Conservation (phyloP, 2,113 vertebrate genomes). For the Macheiramphus alcinus region DNA sequence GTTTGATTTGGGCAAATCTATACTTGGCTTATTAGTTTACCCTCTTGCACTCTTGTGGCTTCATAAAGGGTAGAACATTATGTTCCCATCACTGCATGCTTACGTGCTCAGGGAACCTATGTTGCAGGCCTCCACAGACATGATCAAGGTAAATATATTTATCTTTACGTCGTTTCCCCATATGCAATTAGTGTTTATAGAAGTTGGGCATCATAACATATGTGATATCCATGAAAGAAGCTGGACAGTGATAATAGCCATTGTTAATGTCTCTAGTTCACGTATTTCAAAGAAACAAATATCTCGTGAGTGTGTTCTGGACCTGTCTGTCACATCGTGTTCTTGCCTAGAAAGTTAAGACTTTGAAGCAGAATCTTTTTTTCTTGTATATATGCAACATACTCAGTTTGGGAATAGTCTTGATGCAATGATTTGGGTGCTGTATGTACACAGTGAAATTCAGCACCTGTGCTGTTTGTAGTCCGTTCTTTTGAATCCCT, state of each 20-base stretch:
- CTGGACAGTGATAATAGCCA: background rate
- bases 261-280: background rate
- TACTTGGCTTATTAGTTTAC: background rate
- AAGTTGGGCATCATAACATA: background rate
- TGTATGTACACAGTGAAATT: background rate
- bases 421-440: background rate
- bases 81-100: background rate
- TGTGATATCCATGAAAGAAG: background rate
- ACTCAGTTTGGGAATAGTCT: background rate
- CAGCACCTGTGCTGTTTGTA: background rate
- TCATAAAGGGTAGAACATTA: background rate
- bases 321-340: background rate
- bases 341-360: background rate
- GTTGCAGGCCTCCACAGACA: background rate
- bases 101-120: background rate
- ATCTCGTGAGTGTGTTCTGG: background rate
- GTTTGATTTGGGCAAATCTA: constrained; percentile 28
- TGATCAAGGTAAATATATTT: background rate
- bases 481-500: background rate
- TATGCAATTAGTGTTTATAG: background rate
- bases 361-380: background rate
- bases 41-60: constrained; percentile 7
- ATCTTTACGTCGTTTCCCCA: background rate
- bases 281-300: background rate
- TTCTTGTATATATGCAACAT: background rate